Evolutionary conservation across 2,888 invertebrate genomes (phyloP).

Genomic region (Megaustenia siamemsis): DNA sequence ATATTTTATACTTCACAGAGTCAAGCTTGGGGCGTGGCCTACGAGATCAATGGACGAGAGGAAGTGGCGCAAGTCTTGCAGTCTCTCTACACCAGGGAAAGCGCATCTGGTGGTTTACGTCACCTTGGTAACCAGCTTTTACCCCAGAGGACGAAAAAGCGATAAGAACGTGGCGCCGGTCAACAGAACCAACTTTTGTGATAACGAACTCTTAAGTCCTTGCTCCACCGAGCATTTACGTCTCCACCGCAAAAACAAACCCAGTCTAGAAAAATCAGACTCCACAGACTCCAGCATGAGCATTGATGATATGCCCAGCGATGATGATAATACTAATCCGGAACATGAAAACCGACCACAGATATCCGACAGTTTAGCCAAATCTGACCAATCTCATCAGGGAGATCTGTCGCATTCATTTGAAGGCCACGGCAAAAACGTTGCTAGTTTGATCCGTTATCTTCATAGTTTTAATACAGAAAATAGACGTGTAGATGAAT

Average conservation of each 20-base stretch:
- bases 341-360: not conserved
- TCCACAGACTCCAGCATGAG: not conserved
- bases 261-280: not conserved
- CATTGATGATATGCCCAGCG: not conserved
- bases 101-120: conserved; percentile 52
- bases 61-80: conserved; percentile 50
- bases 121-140: conserved; percentile 43
- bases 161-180: no score
- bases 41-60: conserved; percentile 49
- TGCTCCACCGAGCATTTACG: not conserved
- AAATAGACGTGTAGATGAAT: not conserved
- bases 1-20: conserved; percentile 36
- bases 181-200: no score
- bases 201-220: not conserved
- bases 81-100: conserved; percentile 50
- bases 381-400: not conserved
- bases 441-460: conserved; percentile 1
- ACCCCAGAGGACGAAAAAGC: conserved; percentile 35
- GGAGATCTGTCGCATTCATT: no score
- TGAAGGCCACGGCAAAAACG: not conserved
- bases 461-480: not conserved
- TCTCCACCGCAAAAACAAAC: not conserved
- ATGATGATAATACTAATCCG: not conserved
- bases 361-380: not conserved
- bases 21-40: conserved; percentile 56